Conservation (phyloP, 1,140 invertebrate species). For the Drosophila tsacasi region DNA sequence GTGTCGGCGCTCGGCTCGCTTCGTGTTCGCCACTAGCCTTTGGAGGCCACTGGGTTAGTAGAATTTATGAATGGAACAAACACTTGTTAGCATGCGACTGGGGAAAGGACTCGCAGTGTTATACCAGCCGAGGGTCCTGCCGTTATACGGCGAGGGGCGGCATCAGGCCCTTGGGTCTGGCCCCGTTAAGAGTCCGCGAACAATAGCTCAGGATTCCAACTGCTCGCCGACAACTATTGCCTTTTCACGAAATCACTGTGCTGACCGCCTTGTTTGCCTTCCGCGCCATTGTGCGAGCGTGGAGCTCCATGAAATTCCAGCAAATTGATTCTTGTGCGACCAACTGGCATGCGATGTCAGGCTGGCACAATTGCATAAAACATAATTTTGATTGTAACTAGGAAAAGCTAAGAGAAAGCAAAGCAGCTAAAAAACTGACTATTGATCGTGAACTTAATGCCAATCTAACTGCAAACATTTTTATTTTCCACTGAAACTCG, state of each 20-base stretch:
- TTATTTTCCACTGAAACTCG: neutral
- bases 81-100: constrained; percentile 74
- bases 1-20: constrained; percentile 3
- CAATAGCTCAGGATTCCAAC: constrained; percentile 17
- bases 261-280: constrained; percentile 7
- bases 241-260: constrained; percentile 9
- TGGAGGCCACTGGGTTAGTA: constrained; percentile 54
- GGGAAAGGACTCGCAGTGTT: constrained; percentile 37
- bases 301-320: constrained; percentile 7
- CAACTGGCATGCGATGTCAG: constrained; percentile 4
- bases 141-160: constrained; percentile 23
- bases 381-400: constrained; percentile 2
- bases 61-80: constrained; percentile 80
- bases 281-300: constrained; percentile 18
- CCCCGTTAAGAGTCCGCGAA: neutral
- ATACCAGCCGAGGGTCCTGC: constrained; percentile 14
- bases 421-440: neutral
- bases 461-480: too few species aligned
- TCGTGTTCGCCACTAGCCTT: constrained; percentile 5
- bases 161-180: neutral
- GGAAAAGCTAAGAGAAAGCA: neutral
- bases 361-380: constrained; percentile 15
- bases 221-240: constrained; percentile 24
- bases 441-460: neutral
- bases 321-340: constrained; percentile 23